Evolutionary conservation across 2,113 vertebrate genomes (phyloP), one percentile per base, ranked within the genome.

Genomic region (Alosa alosa): DNA sequence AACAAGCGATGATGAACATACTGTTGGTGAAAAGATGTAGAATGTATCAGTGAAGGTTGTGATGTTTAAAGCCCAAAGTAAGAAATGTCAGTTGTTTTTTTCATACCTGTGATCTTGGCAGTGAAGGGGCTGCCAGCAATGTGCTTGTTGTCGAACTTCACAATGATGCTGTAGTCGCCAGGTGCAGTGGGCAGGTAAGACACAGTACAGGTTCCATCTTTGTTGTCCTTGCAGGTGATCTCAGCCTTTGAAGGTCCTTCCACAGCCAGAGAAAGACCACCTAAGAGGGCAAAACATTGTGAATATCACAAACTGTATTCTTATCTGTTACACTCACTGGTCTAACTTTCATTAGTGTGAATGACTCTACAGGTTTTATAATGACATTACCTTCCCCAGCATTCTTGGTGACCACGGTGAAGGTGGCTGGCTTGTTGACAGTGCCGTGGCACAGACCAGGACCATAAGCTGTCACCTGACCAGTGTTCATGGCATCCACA

Each of bases 141-240:
- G 93, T 99, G 97, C 82, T 98, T 97, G 92, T 98, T 97, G 0
- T 99, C 98, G 13, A 99, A 99, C 89, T 97, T 97, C 84, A 99
- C 98, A 0, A 99, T 99, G 91, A 99, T 95, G 94, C 93, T 99
- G 92, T 99, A 99, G 92, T 99, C 98, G 0, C 98, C 98, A 0
- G 98, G 97, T 0, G 97, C 96, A 0, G 97, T 98, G 86, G 98
- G 97, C 84, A 99, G 91, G 93, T 99, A 99, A 90, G 98, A 99
- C 90, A 99, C 98, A 0, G 96, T 97, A 92, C 98, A 99, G 0
- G 98, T 99, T 17, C 98, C 98, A 0, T 99, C 97, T 90, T 99
- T 99, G 92, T 99, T 99, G 90, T 99, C 98, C 89, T 99, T 98
- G 87, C 98, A 99, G 75, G 97, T 98, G 94, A 99, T 99, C 93